These are phyloP conservation scores for Hippocampus mohnikei DNA, from an alignment of 2,113 vertebrate species.

Conservation along the genomic window DNA sequence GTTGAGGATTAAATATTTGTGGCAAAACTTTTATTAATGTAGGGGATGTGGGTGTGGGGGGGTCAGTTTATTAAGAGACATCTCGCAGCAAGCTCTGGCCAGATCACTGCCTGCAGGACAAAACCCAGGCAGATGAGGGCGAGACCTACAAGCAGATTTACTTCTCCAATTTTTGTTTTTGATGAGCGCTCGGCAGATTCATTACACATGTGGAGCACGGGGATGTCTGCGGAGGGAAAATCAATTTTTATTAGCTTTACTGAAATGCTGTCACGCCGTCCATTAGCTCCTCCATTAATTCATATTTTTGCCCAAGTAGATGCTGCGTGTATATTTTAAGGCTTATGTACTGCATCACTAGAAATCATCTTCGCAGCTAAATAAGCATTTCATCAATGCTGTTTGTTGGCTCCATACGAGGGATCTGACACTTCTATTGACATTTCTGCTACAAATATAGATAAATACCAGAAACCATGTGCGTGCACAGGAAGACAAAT, in stretches of 20 bases:
- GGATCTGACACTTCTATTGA: conserved; percentile 9
- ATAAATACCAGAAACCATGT: conserved; percentile 1
- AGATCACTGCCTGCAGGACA: conserved; percentile 49
- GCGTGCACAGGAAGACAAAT: background rate
- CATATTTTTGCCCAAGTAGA: conserved; percentile 42
- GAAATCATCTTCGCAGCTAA: conserved; percentile 66
- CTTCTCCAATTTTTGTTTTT: conserved; percentile 65
- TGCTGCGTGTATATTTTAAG: conserved; percentile 57
- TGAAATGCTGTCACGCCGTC: conserved; percentile 64
- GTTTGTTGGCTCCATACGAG: conserved; percentile 24
- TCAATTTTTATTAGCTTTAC: conserved; percentile 68
- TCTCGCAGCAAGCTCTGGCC: conserved; percentile 61
- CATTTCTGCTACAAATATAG: conserved; percentile 6
- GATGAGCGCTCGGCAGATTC: conserved; percentile 67
- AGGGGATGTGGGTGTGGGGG: conserved; percentile 24
- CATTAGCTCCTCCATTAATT: conserved; percentile 61
- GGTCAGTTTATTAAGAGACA: conserved; percentile 63
- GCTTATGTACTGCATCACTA: conserved; percentile 67
- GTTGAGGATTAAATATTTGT: conserved; percentile 69
- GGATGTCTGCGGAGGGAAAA: conserved; percentile 42
- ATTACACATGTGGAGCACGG: conserved; percentile 64
- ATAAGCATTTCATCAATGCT: conserved; percentile 51
- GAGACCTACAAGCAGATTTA: conserved; percentile 69
- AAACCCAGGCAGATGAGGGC: conserved; percentile 48
- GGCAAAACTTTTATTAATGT: conserved; percentile 68